phyloP scores from a whole-genome alignment of 2,113 vertebrate species.

The cat (Felis catus) region DNA sequence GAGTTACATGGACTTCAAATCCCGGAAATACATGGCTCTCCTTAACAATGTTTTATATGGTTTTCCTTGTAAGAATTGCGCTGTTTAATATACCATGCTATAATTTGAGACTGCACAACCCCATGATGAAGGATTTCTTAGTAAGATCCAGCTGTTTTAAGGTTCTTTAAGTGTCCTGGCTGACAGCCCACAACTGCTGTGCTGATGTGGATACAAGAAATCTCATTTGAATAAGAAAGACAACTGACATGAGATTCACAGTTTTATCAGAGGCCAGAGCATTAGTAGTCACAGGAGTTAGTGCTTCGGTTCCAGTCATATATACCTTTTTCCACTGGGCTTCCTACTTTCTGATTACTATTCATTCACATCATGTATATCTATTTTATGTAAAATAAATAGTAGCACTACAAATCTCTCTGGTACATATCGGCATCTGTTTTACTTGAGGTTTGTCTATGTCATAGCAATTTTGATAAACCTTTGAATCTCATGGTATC shows the following conservation, averaged over 20 bases:
- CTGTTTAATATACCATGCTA: slow-evolving; percentile 21
- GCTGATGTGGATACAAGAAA: not conserved
- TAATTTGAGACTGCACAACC: slow-evolving; percentile 20
- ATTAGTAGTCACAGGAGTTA: not conserved
- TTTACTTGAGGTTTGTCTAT: not conserved
- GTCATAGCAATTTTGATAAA: slow-evolving; percentile 6
- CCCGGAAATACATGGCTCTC: not conserved
- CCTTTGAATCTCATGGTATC: not conserved
- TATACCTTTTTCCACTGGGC: not conserved
- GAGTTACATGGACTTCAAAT: not conserved
- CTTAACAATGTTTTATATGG: not conserved
- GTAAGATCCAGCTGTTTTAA: slow-evolving; percentile 47
- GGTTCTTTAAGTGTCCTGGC: slow-evolving; percentile 40
- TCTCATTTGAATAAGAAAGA: slow-evolving; percentile 18
- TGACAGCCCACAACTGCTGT: not conserved
- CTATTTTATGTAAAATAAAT: slow-evolving; percentile 3
- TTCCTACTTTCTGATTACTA: slow-evolving; percentile 27
- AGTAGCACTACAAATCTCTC: not conserved
- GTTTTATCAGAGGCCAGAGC: not conserved
- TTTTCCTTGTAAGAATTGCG: slow-evolving; percentile 11
- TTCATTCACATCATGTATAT: not conserved
- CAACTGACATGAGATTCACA: not conserved
- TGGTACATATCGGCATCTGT: not conserved
- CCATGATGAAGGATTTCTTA: slow-evolving; percentile 36
- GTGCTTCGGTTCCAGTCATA: not conserved